phyloP scores from a whole-genome alignment of 2,113 vertebrate genomes.

The Pholis gunnellus region DNA sequence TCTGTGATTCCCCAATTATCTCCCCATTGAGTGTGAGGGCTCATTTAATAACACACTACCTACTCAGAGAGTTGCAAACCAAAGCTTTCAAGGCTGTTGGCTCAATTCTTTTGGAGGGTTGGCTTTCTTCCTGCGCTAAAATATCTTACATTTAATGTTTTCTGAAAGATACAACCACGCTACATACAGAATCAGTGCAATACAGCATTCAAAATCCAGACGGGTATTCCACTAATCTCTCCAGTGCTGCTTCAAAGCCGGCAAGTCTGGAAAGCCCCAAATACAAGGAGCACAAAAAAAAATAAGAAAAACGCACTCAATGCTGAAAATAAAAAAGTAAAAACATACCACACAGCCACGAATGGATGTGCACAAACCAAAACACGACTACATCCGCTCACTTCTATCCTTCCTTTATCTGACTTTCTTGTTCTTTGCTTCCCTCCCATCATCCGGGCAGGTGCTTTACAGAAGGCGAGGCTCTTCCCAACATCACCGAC shows the following conservation, averaged over 20 bases:
- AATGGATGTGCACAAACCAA: constrained; percentile 8
- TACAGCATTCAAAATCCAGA: not conserved
- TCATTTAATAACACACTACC: constrained; percentile 20
- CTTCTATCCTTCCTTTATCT: constrained; percentile 26
- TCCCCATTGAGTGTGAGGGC: constrained; percentile 8
- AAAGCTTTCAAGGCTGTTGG: constrained; percentile 15
- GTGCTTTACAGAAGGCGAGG: constrained; percentile 36
- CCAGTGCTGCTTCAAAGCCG: constrained; percentile 14
- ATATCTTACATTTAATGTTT: not conserved
- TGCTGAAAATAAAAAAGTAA: not conserved
- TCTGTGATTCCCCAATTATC: constrained; percentile 30
- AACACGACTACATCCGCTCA: constrained; percentile 19
- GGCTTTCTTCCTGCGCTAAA: not conserved
- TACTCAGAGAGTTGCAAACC: constrained; percentile 6
- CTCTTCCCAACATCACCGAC: constrained; percentile 60
- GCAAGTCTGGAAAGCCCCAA: constrained; percentile 5
- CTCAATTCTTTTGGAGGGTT: not conserved
- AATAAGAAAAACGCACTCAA: constrained; percentile 33
- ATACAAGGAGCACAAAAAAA: constrained; percentile 7
- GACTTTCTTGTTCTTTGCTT: constrained; percentile 70
- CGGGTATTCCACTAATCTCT: not conserved
- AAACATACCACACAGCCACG: constrained; percentile 18
- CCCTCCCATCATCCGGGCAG: constrained; percentile 1
- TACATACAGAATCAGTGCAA: constrained; percentile 5
- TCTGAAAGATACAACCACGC: not conserved